A percentile compares a stretch with the other conserved stretches of the same genome.
These are phyloP conservation scores for Ostrea denselamellosa DNA, from an alignment of 1,140 invertebrate species.

Conservation along the genomic window DNA sequence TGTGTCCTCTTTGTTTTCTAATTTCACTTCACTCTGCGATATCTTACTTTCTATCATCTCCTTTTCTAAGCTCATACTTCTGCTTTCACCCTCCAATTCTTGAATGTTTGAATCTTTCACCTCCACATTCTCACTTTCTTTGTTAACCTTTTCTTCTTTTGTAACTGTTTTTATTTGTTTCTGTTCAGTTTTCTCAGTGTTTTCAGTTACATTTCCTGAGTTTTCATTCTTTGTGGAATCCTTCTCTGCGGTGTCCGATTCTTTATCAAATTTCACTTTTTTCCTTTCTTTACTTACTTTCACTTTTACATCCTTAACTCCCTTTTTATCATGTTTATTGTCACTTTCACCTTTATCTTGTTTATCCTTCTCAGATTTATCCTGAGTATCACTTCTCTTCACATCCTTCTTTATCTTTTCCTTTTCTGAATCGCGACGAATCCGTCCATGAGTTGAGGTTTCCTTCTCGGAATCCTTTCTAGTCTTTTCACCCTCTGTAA, in stretches of 20 bases:
- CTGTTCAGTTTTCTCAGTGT: neutral
- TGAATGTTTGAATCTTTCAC: neutral
- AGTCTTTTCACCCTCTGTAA: neutral
- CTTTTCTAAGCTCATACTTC: neutral
- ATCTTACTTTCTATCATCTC: neutral
- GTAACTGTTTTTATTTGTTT: neutral
- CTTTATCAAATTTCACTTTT: conserved; percentile 2
- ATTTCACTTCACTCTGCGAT: neutral
- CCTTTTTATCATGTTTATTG: conserved; percentile 24
- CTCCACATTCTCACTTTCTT: conserved; percentile 21
- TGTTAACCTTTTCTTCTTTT: neutral
- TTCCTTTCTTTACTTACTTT: conserved; percentile 17
- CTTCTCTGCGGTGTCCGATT: neutral
- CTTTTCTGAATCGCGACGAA: neutral
- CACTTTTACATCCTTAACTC: conserved; percentile 18
- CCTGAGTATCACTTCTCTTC: neutral
- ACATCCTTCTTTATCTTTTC: neutral
- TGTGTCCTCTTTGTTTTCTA: neutral
- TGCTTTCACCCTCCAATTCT: neutral
- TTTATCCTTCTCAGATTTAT: conserved; percentile 21
- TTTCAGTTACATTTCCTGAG: neutral
- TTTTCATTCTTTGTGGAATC: neutral
- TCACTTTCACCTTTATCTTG: conserved; percentile 17
- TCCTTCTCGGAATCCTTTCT: neutral
- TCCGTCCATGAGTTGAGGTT: neutral